Evolutionary conservation across 2,113 vertebrate species (phyloP).

Genomic region (Sarotherodon lohbergeri): DNA sequence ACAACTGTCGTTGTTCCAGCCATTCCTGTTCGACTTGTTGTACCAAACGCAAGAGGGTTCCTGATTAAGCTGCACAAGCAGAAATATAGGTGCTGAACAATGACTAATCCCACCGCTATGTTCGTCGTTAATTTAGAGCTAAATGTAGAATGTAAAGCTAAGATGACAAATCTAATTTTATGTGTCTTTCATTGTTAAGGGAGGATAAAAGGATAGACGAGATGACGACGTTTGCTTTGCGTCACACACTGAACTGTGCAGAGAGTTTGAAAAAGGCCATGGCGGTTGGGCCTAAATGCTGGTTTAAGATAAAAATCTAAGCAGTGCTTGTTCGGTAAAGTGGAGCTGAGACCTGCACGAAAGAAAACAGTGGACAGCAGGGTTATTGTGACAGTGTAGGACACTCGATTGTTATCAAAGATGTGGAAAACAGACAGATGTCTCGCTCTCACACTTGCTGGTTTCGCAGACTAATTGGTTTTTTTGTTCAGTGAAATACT

Average conservation of each 20-base stretch:
- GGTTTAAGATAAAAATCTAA: slow-evolving; percentile 9
- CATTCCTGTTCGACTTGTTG: background rate
- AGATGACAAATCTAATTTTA: background rate
- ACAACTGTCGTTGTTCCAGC: background rate
- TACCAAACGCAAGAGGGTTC: background rate
- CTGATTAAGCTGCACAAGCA: background rate
- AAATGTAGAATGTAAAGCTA: slow-evolving; percentile 16
- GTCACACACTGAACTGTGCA: background rate
- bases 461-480: slow-evolving; percentile 12
- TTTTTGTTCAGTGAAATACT: background rate
- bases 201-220: background rate
- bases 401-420: background rate
- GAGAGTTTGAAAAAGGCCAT: background rate
- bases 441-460: background rate
- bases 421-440: background rate
- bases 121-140: background rate
- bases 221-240: background rate
- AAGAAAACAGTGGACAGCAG: background rate
- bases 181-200: background rate
- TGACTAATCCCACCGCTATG: background rate
- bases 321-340: background rate
- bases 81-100: background rate
- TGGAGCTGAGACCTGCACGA: background rate
- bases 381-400: background rate
- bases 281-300: background rate